Evolutionary conservation across 2,888 invertebrate species (phyloP), one percentile per base, ranked within the genome.

Genomic region (Prostheceraeus crozeri): DNA sequence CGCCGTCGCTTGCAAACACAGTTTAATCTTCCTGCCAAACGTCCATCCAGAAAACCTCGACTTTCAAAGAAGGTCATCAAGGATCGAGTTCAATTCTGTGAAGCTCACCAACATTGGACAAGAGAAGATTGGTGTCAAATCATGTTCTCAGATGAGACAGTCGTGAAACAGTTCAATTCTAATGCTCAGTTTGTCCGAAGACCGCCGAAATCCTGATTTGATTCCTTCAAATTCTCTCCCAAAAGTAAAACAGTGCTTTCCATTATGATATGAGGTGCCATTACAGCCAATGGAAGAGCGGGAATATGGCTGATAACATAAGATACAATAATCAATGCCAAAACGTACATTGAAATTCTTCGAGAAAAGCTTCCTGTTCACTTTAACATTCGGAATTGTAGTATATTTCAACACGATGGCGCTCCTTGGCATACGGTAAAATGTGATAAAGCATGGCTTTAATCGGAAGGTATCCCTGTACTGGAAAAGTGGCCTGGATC

Each of bases 401-500:
- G 25, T 11, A 19, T 21, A 48, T 19, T 48, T 48, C 48, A 48
- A 30, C 48, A 48, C 27, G 48, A 48, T 48, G 48, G 48, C 8
- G 48, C 48, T 11, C 48, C 48, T 6, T 48, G 48, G n/a, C 48
- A 19, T 30, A 48, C 48, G 23, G 48, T n/a, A 40, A 21, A 14
- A 16, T 40, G 6, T 4, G 8, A 16, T n/a, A n/a, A n/a, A n/a
- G n/a, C n/a, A n/a, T n/a, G n/a, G n/a, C n/a, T n/a, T n/a, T n/a
- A n/a, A n/a, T n/a, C n/a, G n/a, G n/a, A n/a, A n/a, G 48, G 19
- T 30, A 48, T 48, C 48, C 23, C 48, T 48, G 25, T 48, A 28
- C 48, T 48, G 11, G 48, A 21, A 30, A 48, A 48, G n/a, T 48
- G 48, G 48, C 48, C 48, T 19, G 48, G 48, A 8, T 48, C 48